phyloP scores from a whole-genome alignment of 2,797 vertebrate genomes.

The Synaphobranchus kaupii region DNA sequence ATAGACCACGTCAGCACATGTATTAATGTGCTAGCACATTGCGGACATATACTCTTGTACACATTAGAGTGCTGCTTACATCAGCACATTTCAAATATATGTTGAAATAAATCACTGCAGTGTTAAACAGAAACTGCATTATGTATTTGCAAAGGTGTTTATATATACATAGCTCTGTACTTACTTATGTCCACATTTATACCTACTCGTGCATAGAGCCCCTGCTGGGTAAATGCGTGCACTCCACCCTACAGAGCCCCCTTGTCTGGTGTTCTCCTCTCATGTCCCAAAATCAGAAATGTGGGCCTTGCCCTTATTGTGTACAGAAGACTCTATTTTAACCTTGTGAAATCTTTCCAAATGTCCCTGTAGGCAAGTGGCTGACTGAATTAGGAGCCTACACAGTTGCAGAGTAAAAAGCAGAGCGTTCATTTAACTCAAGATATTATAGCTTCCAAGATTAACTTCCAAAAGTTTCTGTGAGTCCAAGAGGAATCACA shows the following conservation, averaged over 20 bases:
- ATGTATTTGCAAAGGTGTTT: background rate
- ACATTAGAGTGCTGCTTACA: background rate
- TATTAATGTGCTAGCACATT: background rate
- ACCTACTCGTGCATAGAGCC: background rate
- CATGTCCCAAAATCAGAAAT: background rate
- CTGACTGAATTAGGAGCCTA: background rate
- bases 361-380: background rate
- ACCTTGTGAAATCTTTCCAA: background rate
- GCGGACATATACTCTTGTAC: background rate
- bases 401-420: background rate
- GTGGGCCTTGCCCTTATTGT: background rate
- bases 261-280: background rate
- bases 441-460: background rate
- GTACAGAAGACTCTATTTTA: background rate
- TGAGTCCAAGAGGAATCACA: background rate
- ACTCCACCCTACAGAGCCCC: background rate
- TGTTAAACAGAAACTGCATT: slow-evolving; percentile 1
- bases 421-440: background rate
- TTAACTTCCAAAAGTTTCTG: background rate
- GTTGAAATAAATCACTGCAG: slow-evolving; percentile 5
- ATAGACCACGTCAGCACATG: background rate
- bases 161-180: background rate
- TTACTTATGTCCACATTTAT: background rate
- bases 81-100: background rate
- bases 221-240: background rate